These are phyloP conservation scores for Chaetodon auriga DNA, from an alignment of 2,113 vertebrate species.

Conservation along the genomic window DNA sequence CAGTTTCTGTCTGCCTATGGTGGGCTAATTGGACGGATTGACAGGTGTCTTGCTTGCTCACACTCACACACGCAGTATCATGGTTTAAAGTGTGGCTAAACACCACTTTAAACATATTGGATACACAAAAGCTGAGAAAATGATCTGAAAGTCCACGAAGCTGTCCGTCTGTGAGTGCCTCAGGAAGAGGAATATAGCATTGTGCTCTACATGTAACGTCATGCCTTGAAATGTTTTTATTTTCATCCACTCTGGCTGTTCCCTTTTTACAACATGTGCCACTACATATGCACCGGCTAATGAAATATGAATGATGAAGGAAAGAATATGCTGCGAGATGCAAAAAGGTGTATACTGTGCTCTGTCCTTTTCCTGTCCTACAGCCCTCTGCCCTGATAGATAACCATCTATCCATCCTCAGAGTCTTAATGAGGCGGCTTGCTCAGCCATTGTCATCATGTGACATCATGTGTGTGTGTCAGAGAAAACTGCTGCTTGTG, in stretches of 20 bases:
- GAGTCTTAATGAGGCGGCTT: slow-evolving; percentile 48
- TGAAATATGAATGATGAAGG: slow-evolving; percentile 69
- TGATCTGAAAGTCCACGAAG: not conserved
- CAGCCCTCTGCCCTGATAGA: slow-evolving; percentile 9
- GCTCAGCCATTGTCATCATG: slow-evolving; percentile 25
- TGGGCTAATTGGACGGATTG: slow-evolving; percentile 3
- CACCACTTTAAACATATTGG: not conserved
- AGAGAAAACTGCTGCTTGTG: slow-evolving; percentile 9
- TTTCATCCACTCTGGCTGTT: slow-evolving; percentile 21
- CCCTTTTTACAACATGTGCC: slow-evolving; percentile 17
- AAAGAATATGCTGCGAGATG: slow-evolving; percentile 16
- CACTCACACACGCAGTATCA: not conserved
- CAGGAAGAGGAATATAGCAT: slow-evolving; percentile 16
- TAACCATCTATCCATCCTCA: slow-evolving; percentile 55
- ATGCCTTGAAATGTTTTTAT: not conserved
- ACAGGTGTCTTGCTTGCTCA: not conserved
- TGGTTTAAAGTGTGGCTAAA: not conserved
- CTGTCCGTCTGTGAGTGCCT: not conserved
- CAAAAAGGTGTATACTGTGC: slow-evolving; percentile 2
- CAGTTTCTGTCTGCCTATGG: not conserved
- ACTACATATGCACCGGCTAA: slow-evolving; percentile 51
- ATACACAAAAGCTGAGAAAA: not conserved
- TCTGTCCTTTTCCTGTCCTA: not conserved
- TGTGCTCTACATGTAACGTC: not conserved
- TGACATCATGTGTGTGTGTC: slow-evolving; percentile 33